Percentiles rank a stretch among this genome's conserved stretches.
These are phyloP conservation scores for Phragmatobia fuliginosa DNA, from an alignment of 2,888 invertebrate species.

Conservation along the genomic window DNA sequence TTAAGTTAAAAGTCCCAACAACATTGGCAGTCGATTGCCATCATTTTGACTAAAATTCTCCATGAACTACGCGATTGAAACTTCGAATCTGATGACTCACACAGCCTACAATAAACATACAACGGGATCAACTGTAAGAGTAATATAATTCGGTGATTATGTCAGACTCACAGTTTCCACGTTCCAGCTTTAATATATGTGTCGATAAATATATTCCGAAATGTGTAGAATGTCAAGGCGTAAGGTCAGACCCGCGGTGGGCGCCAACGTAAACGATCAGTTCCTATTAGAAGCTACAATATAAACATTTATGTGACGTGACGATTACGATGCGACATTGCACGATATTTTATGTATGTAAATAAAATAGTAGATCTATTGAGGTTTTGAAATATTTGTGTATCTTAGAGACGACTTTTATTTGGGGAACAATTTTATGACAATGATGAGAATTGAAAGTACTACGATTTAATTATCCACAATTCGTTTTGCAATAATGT, in stretches of 20 bases:
- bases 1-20: background rate
- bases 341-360: background rate
- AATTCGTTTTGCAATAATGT: background rate
- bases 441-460: background rate
- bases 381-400: background rate
- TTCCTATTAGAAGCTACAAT: conserved; percentile 39
- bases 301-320: conserved; percentile 3
- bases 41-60: background rate
- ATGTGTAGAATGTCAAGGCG: conserved; percentile 22
- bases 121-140: background rate
- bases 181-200: conserved; percentile 25
- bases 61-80: background rate
- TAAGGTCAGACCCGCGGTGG: conserved; percentile 35
- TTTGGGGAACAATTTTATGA: background rate
- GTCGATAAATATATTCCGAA: conserved; percentile 22
- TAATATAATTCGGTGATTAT: background rate
- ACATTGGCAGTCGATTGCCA: background rate
- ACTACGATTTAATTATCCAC: background rate
- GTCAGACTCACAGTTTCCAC: conserved; percentile 21
- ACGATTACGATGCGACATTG: background rate
- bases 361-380: background rate
- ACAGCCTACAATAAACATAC: background rate
- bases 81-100: background rate
- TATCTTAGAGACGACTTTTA: background rate
- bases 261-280: conserved; percentile 48